A percentile compares a stretch with the other conserved stretches of the same genome.
Conservation (phyloP, 1,140 invertebrate species). For the Formica selysi region DNA sequence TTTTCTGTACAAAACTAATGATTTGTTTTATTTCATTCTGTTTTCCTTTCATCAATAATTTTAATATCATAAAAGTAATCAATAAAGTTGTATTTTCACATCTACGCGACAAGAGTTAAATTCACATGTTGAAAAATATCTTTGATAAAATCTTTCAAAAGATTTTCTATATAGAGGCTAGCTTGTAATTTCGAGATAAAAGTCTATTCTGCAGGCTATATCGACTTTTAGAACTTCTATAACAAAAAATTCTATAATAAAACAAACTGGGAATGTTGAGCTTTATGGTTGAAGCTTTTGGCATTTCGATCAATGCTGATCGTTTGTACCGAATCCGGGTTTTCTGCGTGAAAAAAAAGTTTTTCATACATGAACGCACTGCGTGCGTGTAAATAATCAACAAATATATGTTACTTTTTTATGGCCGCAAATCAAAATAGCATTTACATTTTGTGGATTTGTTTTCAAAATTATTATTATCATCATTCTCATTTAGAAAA, state of each 20-base stretch:
- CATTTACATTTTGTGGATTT: background rate
- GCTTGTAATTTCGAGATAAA: background rate
- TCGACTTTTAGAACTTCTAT: background rate
- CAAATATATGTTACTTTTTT: background rate
- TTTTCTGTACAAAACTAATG: background rate
- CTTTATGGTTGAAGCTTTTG: slow-evolving; percentile 3
- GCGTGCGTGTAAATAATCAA: background rate
- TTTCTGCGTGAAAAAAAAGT: slow-evolving; percentile 2
- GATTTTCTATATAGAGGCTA: background rate
- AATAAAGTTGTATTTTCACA: background rate
- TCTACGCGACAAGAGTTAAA: background rate
- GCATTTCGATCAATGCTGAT: slow-evolving; percentile 20
- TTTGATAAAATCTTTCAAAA: background rate
- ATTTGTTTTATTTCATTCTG: too few relatives aligned
- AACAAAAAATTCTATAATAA: slow-evolving; percentile 6
- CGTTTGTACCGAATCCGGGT: slow-evolving; percentile 1
- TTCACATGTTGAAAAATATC: background rate
- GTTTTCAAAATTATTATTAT: slow-evolving; percentile 1
- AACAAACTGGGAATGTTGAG: background rate
- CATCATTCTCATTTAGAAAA: background rate
- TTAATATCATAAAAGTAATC: too few relatives aligned
- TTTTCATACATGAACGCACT: background rate
- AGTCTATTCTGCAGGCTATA: background rate
- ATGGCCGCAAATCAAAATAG: background rate
- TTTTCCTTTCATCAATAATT: too few relatives aligned